These are phyloP conservation scores for Hirudinaria manillensis DNA, from an alignment of 2,888 invertebrate species.

Conservation along the genomic window DNA sequence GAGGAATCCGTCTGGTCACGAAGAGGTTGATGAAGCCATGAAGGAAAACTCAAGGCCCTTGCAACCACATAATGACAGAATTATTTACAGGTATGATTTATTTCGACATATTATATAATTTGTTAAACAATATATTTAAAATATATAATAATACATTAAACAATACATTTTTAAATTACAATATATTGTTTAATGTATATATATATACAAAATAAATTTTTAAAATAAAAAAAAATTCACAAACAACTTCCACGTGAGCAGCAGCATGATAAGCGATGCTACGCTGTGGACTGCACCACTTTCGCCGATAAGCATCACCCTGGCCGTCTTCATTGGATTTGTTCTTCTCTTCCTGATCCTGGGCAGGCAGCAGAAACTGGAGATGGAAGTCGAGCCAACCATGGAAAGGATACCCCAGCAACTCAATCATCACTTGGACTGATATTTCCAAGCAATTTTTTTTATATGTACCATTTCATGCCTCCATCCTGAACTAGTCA, in stretches of 20 bases:
- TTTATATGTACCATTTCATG: too few species aligned
- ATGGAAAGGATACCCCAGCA: background rate
- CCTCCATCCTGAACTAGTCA: too few species aligned
- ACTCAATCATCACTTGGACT: constrained; percentile 11
- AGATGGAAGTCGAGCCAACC: constrained; percentile 6
- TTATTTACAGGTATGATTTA: constrained; percentile 31
- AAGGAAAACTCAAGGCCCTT: constrained; percentile 16
- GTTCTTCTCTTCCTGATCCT: constrained; percentile 33
- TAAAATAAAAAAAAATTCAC: too few species aligned
- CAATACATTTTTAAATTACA: background rate
- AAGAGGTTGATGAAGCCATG: constrained; percentile 12
- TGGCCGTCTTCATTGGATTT: constrained; percentile 34
- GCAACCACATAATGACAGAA: constrained; percentile 31
- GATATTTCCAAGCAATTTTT: background rate
- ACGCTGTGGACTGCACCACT: constrained; percentile 35
- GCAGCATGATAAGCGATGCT: constrained; percentile 28
- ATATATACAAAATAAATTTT: too few species aligned
- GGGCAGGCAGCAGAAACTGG: constrained; percentile 28
- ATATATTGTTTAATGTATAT: background rate
- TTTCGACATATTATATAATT: constrained; percentile 3
- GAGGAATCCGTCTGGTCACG: background rate
- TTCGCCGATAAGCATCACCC: constrained; percentile 34
- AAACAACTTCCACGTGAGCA: background rate
- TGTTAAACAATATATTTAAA: background rate
- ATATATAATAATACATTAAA: background rate